Percentiles rank a stretch among this genome's conserved stretches.
These are phyloP conservation scores for Drosophila yakuba DNA, from an alignment of 1,140 invertebrate species.

Conservation along the genomic window DNA sequence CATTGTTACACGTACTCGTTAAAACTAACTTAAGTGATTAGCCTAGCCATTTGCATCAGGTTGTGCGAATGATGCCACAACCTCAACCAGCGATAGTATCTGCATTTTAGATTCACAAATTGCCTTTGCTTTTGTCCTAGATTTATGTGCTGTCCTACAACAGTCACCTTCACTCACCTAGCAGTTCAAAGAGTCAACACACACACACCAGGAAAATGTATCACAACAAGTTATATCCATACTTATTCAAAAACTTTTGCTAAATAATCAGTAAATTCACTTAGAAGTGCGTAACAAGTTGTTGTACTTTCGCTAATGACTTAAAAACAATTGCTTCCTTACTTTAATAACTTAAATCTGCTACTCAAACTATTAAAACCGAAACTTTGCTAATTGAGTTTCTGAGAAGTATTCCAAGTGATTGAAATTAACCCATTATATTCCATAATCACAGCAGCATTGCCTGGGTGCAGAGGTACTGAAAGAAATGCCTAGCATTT, in stretches of 20 bases:
- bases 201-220: neutral
- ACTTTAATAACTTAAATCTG: too few relatives aligned
- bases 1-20: conserved; percentile 14
- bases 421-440: neutral
- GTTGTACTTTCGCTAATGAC: too few relatives aligned
- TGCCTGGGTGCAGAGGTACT: neutral
- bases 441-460: neutral
- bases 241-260: too few relatives aligned
- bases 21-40: conserved; percentile 49
- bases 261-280: too few relatives aligned
- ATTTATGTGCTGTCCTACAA: conserved; percentile 5
- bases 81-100: conserved; percentile 7
- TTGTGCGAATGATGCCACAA: conserved; percentile 1
- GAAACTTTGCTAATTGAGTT: too few relatives aligned
- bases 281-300: too few relatives aligned
- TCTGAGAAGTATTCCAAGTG: too few relatives aligned
- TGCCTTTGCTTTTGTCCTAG: conserved; percentile 12
- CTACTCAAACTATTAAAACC: too few relatives aligned
- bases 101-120: conserved; percentile 9
- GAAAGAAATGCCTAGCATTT: neutral
- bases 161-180: neutral
- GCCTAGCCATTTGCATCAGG: conserved; percentile 7
- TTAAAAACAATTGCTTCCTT: too few relatives aligned
- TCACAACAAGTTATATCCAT: too few relatives aligned
- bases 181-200: neutral